Percentiles rank a stretch among this genome's conserved stretches.
Evolutionary conservation across 2,888 invertebrate genomes (phyloP).

Genomic region (Caenorhabditis sulstoni): DNA sequence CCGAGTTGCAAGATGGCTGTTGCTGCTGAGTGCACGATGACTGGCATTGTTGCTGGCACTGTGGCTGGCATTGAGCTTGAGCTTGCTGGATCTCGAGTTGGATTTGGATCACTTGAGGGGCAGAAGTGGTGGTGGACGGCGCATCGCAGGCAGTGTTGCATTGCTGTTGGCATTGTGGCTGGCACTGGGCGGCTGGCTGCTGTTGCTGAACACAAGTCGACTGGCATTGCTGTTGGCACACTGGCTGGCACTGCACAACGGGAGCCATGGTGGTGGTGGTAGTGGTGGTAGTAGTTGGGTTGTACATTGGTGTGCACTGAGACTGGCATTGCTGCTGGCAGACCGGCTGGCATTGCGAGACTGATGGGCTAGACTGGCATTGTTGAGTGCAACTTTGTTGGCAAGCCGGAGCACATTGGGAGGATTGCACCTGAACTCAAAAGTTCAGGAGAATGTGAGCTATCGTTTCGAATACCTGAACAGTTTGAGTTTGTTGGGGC

Average conservation of each 20-base stretch:
- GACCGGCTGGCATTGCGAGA: constrained; percentile 48
- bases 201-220: constrained; percentile 49
- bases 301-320: constrained; percentile 46
- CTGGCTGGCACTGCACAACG: constrained; percentile 42
- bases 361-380: constrained; percentile 49
- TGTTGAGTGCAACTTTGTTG: constrained; percentile 53
- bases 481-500: constrained; percentile 49
- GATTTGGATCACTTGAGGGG: constrained; percentile 55
- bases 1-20: constrained; percentile 41
- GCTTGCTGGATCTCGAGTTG: constrained; percentile 53
- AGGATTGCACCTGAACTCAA: constrained; percentile 27
- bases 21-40: constrained; percentile 35
- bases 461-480: constrained; percentile 35
- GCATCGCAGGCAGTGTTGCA: constrained; percentile 48
- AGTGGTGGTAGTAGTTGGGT: constrained; percentile 40
- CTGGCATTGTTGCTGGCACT: constrained; percentile 56
- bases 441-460: neutral
- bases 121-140: constrained; percentile 30
- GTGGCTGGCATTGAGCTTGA: constrained; percentile 50
- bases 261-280: constrained; percentile 39
- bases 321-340: constrained; percentile 57
- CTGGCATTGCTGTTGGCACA: constrained; percentile 41
- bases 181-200: constrained; percentile 44
- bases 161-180: constrained; percentile 53
- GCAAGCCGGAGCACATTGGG: constrained; percentile 54